phyloP scores from a whole-genome alignment of 2,113 vertebrate genomes.

The Tachysurus fulvidraco region DNA sequence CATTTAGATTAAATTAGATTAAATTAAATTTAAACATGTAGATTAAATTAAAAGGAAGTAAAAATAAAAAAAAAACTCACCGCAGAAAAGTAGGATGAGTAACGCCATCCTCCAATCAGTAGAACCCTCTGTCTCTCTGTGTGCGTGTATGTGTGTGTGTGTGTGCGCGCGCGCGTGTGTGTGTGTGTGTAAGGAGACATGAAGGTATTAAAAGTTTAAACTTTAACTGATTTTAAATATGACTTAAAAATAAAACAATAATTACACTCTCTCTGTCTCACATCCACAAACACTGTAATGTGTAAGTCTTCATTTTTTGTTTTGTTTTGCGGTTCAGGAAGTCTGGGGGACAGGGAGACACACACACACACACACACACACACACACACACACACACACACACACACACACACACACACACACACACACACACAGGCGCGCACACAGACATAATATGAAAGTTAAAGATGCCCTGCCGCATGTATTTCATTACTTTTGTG shows the following conservation, averaged over 20 bases:
- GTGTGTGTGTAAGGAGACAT: neutral
- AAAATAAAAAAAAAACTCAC: neutral
- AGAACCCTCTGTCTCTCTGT: neutral
- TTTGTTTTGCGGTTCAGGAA: too few relatives aligned
- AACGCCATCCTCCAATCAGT: neutral
- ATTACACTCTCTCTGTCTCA: neutral
- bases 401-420: too few relatives aligned
- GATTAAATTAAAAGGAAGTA: neutral
- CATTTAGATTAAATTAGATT: too few relatives aligned
- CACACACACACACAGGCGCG: too few relatives aligned
- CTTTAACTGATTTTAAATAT: neutral
- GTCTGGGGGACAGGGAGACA: too few relatives aligned
- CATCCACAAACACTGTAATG: neutral
- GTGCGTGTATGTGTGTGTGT: neutral
- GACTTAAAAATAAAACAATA: neutral
- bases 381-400: too few relatives aligned
- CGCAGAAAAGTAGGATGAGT: neutral
- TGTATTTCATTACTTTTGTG: too few relatives aligned
- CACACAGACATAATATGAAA: too few relatives aligned
- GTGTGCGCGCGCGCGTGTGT: too few relatives aligned
- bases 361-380: too few relatives aligned
- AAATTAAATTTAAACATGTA: too few relatives aligned
- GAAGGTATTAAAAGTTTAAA: neutral
- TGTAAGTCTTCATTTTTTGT: neutral
- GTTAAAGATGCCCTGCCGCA: too few relatives aligned